A percentile compares a stretch with the other conserved stretches of the same genome.
Conservation (phyloP, 2,113 vertebrate species). For the Alethe castanea region DNA sequence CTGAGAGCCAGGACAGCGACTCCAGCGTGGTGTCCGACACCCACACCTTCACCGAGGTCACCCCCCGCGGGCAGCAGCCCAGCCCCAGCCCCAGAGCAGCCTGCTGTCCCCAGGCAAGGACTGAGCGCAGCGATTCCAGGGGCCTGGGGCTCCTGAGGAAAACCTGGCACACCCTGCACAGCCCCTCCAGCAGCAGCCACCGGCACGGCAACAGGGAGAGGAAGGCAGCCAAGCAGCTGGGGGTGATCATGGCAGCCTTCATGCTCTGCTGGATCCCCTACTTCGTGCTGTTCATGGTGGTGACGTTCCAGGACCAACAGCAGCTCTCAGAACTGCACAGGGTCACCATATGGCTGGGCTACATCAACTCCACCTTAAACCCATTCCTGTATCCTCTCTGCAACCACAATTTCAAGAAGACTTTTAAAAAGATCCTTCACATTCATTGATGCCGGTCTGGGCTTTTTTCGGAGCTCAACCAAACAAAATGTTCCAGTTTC, state of each 20-base stretch:
- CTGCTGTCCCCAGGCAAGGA: not conserved
- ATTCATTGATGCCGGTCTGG: not conserved
- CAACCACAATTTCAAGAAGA: conserved; percentile 92
- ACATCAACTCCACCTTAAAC: conserved; percentile 93
- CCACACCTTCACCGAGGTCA: conserved; percentile 65
- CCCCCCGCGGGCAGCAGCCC: not conserved
- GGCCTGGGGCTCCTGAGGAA: conserved; percentile 76
- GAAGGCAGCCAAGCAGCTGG: conserved; percentile 92
- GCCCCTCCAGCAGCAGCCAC: conserved; percentile 73
- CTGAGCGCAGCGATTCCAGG: not conserved
- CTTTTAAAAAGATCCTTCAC: conserved; percentile 89
- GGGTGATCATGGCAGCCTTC: conserved; percentile 90
- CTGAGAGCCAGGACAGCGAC: conserved; percentile 59
- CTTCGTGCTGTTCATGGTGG: conserved; percentile 90
- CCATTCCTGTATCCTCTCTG: conserved; percentile 95
- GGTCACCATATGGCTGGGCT: conserved; percentile 95
- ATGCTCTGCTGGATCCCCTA: conserved; percentile 97
- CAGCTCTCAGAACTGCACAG: conserved; percentile 78
- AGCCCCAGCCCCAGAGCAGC: not conserved
- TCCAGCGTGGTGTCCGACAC: conserved; percentile 63
- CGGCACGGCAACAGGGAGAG: conserved; percentile 82
- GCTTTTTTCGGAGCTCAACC: not conserved
- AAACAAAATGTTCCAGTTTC: not conserved
- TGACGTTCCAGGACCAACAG: conserved; percentile 82
- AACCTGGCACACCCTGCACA: conserved; percentile 81